Percentiles rank a stretch among this genome's conserved stretches.
These are phyloP conservation scores for Platygyra sinensis DNA, from an alignment of 64 coral and sea anemone species.

Conservation along the genomic window DNA sequence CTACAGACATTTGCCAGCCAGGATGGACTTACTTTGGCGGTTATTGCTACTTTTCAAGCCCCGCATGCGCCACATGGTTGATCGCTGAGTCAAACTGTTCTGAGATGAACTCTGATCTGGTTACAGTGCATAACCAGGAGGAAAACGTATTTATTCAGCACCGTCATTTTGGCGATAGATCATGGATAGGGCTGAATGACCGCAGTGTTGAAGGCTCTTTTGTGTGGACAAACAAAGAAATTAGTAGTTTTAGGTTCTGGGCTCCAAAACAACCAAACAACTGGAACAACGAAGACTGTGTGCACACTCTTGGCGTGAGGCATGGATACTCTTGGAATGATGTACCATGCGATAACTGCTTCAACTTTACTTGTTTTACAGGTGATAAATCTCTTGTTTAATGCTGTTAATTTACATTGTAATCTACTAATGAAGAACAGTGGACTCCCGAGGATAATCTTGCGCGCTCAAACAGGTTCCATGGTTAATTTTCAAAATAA, in stretches of 20 bases:
- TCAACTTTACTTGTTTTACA: conserved; percentile 57
- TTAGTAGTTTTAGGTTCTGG: conserved; percentile 60
- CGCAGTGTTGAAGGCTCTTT: conserved; percentile 38
- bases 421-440: neutral
- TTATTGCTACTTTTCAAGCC: conserved; percentile 22
- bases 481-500: too few species aligned
- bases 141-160: conserved; percentile 66
- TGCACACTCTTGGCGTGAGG: conserved; percentile 14
- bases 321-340: conserved; percentile 34
- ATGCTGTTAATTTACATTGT: neutral
- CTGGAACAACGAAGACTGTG: conserved; percentile 41
- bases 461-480: too few species aligned
- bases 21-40: conserved; percentile 68
- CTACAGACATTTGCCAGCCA: conserved; percentile 52
- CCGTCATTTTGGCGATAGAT: conserved; percentile 8
- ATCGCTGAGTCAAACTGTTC: conserved; percentile 16
- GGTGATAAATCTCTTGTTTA: conserved; percentile 12
- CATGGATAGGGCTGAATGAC: conserved; percentile 48
- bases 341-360: conserved; percentile 45
- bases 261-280: conserved; percentile 1
- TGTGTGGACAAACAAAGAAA: conserved; percentile 29
- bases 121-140: conserved; percentile 8
- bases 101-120: conserved; percentile 9
- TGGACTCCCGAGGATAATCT: neutral
- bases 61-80: conserved; percentile 34